Conservation (phyloP, 37 sponge, comb jelly and placozoan genomes). For the Halichondria panicea region DNA sequence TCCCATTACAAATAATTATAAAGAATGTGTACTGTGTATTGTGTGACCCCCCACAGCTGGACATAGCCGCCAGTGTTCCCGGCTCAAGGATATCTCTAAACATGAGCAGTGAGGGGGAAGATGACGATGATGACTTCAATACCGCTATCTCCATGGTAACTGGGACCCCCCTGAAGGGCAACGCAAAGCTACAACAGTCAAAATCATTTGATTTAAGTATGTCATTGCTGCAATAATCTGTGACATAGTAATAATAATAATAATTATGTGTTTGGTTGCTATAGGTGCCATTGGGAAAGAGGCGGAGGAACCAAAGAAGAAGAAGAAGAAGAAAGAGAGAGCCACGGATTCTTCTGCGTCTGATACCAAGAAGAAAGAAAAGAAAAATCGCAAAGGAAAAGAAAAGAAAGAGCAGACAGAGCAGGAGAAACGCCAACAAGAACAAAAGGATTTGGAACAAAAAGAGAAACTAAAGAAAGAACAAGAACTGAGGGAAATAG, state of each 20-base stretch:
- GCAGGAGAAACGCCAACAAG: neutral
- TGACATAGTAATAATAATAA: neutral
- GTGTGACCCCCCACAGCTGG: constrained; percentile 19
- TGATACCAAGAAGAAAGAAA: neutral
- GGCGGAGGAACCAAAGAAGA: neutral
- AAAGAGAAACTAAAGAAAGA: constrained; percentile 1
- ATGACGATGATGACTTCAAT: constrained; percentile 44
- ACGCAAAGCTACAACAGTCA: too few species aligned
- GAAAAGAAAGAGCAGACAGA: neutral
- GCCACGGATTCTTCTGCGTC: neutral
- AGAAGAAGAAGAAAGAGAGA: neutral
- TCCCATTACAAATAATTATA: neutral
- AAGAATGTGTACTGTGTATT: too few species aligned
- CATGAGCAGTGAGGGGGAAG: constrained; percentile 30
- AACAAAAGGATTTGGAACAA: neutral
- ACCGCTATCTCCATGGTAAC: constrained; percentile 51
- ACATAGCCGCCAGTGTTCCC: constrained; percentile 26
- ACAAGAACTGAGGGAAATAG: neutral
- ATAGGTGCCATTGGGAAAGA: too few species aligned
- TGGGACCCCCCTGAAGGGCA: too few species aligned
- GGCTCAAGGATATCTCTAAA: constrained; percentile 29
- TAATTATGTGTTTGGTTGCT: neutral
- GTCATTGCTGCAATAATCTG: too few species aligned
- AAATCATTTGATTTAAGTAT: too few species aligned
- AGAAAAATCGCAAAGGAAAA: constrained; percentile 7